Evolutionary conservation across 1,140 invertebrate genomes (phyloP).

Genomic region (Ceratina calcarata): DNA sequence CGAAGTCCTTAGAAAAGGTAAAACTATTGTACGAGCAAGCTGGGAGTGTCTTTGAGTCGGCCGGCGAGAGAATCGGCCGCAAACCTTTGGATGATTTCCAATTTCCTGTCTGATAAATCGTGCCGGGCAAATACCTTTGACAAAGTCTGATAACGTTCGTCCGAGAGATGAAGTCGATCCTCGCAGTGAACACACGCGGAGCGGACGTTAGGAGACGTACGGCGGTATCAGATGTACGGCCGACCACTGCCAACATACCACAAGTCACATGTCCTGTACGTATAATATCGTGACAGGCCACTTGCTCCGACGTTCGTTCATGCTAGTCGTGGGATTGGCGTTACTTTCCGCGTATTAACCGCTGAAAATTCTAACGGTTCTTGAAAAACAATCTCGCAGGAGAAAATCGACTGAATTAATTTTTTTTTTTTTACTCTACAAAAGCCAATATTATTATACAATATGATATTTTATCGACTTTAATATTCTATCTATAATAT

Average conservation of each 20-base stretch:
- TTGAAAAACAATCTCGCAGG: background rate
- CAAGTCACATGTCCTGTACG: constrained; percentile 26
- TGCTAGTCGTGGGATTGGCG: background rate
- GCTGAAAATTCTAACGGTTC: constrained; percentile 21
- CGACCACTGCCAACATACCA: constrained; percentile 25
- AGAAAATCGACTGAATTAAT: background rate
- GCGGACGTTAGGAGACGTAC: constrained; percentile 32
- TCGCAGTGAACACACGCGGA: constrained; percentile 31
- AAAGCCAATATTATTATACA: too few relatives aligned
- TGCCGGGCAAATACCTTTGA: constrained; percentile 30
- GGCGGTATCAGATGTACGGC: constrained; percentile 32
- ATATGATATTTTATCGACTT: too few relatives aligned
- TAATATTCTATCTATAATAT: too few relatives aligned
- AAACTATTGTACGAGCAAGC: too few relatives aligned
- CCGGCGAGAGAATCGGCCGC: too few relatives aligned
- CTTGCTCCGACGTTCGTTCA: constrained; percentile 7
- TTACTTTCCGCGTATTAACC: constrained; percentile 27
- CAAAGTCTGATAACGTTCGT: constrained; percentile 37
- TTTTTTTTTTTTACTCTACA: too few relatives aligned
- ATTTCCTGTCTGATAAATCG: constrained; percentile 21
- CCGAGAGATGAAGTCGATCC: constrained; percentile 56
- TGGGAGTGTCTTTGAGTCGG: too few relatives aligned
- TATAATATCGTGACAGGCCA: constrained; percentile 10
- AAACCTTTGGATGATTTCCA: background rate
- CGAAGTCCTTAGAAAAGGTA: too few relatives aligned